Base-by-base conservation (phyloP, 1,140 invertebrate species). In the Drosophila prosaltans region DNA sequence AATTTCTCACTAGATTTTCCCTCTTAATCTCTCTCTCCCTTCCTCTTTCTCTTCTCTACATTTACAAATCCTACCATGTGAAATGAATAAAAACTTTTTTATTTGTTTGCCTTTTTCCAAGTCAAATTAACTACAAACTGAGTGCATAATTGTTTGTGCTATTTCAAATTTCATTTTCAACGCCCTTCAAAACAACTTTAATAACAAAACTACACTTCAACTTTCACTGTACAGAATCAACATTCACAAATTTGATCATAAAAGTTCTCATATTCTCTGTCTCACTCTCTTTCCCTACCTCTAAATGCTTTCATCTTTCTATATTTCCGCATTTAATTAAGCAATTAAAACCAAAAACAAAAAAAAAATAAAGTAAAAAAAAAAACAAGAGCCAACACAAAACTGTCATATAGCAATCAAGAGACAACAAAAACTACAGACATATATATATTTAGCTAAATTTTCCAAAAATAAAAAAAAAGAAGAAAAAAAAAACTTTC, bases 321-420 rank as follows among this genome's bases (percentile, higher is more conserved):
- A 51, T 74, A 75, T 75, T 75, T 74, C 72, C 64, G 58, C 64
- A 75, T 48, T 74, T 75, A 74, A 75, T 75, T 75, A 51, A 62
- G 72, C 43, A 75, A 75, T 75, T 74, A 75, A 74, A 74, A 55
- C n/a, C 21, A 51, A 11, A 2, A 72, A 72, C 28, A 48, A 51
- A 58, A 21, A 39, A 39, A 39, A n/a, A 58, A 36, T 28, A 40
- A 51, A 62, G 36, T 9, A 55, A 43, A 55, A 48, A 71, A 39
- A 58, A 58, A 30, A 45, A 59, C 28, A 59, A 32, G 28, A 32
- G 40, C 26, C 9, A 36, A 48, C 45, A 51, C 45, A 26, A 21
- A 51, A 51, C 45, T 51, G 45, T 51, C 45, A 51, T 26, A 51
- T 7, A 51, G 45, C 45, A 63, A 63, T 63, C 28, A 30, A 63